Conservation (phyloP, 2,113 vertebrate genomes). For the Pristiophorus japonicus region DNA sequence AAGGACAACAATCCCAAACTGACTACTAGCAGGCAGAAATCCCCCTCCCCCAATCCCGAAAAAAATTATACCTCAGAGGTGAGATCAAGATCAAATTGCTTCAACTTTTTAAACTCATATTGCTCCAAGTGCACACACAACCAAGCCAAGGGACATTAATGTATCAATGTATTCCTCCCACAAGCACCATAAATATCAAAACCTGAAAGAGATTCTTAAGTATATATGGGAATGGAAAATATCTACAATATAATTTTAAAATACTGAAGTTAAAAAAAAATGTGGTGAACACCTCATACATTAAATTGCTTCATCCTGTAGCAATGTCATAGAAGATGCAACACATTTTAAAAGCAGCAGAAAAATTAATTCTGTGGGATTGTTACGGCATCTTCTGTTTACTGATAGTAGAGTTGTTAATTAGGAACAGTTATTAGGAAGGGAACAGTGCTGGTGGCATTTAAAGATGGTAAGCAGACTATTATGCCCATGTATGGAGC, state of each 20-base stretch:
- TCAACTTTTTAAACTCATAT: no score
- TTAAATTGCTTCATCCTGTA: background rate
- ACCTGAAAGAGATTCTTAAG: background rate
- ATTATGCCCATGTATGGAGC: background rate
- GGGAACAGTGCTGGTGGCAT: background rate
- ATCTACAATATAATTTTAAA: background rate
- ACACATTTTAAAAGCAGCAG: background rate
- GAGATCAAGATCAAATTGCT: background rate
- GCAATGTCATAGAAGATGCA: no score
- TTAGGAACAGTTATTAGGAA: background rate
- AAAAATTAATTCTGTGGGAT: background rate
- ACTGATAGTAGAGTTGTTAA: background rate
- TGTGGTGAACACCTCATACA: background rate
- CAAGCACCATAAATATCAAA: background rate
- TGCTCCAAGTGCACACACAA: background rate
- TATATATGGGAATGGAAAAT: background rate
- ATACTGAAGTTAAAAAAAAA: background rate
- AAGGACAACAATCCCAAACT: background rate
- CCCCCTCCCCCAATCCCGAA: background rate
- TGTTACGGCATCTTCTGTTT: background rate
- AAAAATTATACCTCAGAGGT: background rate
- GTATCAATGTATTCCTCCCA: background rate
- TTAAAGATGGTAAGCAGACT: background rate
- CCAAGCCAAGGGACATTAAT: background rate
- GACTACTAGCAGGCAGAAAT: background rate